phyloP scores from a whole-genome alignment of 2,113 vertebrate species.

The Pedionomus torquatus region DNA sequence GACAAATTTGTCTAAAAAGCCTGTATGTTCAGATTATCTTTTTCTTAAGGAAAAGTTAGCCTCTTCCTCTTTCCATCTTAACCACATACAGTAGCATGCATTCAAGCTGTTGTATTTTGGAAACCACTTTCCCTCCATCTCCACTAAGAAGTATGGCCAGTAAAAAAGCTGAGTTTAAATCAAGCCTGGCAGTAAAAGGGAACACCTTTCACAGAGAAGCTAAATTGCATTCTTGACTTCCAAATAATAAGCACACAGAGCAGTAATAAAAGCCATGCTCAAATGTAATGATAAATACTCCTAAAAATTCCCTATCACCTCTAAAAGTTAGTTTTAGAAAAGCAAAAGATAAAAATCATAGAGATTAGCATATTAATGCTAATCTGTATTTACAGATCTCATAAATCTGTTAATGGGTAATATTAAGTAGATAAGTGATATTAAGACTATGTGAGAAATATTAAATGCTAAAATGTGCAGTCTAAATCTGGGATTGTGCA shows the following conservation, averaged over 20 bases:
- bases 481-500: background rate
- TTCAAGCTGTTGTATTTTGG: background rate
- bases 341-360: conserved; percentile 66
- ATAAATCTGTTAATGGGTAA: conserved; percentile 40
- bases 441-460: conserved; percentile 30
- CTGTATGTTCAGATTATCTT: background rate
- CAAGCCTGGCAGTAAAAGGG: background rate
- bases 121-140: background rate
- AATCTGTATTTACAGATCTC: conserved; percentile 57
- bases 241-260: background rate
- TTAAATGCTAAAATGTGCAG: conserved; percentile 2
- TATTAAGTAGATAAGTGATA: conserved; percentile 42
- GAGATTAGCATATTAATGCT: conserved; percentile 44
- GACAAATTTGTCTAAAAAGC: background rate
- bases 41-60: background rate
- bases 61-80: background rate
- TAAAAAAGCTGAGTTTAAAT: background rate
- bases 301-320: background rate
- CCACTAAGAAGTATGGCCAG: background rate
- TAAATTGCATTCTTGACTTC: background rate
- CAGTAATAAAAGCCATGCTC: background rate
- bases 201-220: background rate
- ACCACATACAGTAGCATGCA: accelerated
- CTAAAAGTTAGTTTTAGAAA: conserved; percentile 48
- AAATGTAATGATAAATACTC: conserved; percentile 2